phyloP scores from a whole-genome alignment of 2,113 vertebrate genomes.

The Tyto alba region DNA sequence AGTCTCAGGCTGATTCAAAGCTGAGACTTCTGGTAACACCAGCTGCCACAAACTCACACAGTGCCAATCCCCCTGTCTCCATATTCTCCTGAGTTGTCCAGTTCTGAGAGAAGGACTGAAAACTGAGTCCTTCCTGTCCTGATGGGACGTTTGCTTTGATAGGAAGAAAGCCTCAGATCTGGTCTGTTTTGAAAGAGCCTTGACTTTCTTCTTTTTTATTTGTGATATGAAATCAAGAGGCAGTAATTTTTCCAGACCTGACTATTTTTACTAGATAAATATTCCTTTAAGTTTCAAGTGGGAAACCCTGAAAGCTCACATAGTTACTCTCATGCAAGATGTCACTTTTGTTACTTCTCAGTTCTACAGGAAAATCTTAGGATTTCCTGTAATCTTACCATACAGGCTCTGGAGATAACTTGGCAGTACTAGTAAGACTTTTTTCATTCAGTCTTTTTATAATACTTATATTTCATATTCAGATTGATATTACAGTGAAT shows the following conservation, averaged over 20 bases:
- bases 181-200: background rate
- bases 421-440: background rate
- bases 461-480: background rate
- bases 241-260: background rate
- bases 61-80: background rate
- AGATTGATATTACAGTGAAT: background rate
- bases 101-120: background rate
- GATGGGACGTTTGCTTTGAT: background rate
- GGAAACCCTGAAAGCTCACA: background rate
- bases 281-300: background rate
- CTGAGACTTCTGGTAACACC: background rate
- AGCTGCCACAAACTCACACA: background rate
- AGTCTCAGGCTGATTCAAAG: background rate
- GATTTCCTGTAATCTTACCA: background rate
- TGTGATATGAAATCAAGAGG: background rate
- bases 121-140: background rate
- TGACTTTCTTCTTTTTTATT: background rate
- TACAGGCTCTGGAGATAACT: background rate
- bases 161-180: background rate
- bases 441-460: background rate
- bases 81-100: background rate
- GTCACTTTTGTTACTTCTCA: background rate
- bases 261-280: background rate
- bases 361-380: background rate
- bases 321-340: background rate